These are phyloP conservation scores for Spodoptera picta DNA, from an alignment of 2,888 invertebrate species.

Conservation along the genomic window DNA sequence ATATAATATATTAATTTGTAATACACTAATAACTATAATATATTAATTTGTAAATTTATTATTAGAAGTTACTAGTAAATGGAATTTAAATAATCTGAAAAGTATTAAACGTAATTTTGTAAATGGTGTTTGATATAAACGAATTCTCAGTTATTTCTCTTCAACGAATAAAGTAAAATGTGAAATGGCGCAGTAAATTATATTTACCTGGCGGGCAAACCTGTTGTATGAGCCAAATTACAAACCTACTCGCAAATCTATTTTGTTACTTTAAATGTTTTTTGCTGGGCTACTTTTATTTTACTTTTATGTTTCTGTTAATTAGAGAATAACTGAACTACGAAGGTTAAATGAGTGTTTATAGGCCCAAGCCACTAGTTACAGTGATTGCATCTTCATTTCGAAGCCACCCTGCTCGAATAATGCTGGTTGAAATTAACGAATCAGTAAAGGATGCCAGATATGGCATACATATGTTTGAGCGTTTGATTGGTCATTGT, in stretches of 20 bases:
- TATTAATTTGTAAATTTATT: no score
- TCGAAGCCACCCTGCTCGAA: constrained; percentile 71
- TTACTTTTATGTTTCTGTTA: constrained; percentile 41
- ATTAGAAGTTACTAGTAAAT: no score
- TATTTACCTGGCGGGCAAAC: constrained; percentile 45
- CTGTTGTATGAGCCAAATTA: constrained; percentile 56
- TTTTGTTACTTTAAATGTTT: constrained; percentile 29
- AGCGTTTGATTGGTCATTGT: not conserved
- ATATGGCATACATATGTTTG: constrained; percentile 58
- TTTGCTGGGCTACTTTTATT: constrained; percentile 23
- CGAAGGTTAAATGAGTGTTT: constrained; percentile 59
- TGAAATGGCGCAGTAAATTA: constrained; percentile 35
- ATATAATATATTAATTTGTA: no score
- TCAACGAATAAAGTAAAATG: constrained; percentile 39
- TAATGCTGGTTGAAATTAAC: constrained; percentile 57
- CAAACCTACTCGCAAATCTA: constrained; percentile 41
- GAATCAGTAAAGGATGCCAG: constrained; percentile 50
- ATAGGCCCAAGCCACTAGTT: constrained; percentile 65
- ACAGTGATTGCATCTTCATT: constrained; percentile 83
- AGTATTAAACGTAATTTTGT: constrained; percentile 5
- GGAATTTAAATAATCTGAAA: not conserved
- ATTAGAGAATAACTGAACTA: constrained; percentile 24
- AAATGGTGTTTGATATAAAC: constrained; percentile 34
- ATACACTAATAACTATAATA: no score
- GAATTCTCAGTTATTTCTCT: constrained; percentile 50